Evolutionary conservation across 1,140 invertebrate species (phyloP), one percentile per base, ranked within the genome.

Genomic region (Drosophila ambigua): DNA sequence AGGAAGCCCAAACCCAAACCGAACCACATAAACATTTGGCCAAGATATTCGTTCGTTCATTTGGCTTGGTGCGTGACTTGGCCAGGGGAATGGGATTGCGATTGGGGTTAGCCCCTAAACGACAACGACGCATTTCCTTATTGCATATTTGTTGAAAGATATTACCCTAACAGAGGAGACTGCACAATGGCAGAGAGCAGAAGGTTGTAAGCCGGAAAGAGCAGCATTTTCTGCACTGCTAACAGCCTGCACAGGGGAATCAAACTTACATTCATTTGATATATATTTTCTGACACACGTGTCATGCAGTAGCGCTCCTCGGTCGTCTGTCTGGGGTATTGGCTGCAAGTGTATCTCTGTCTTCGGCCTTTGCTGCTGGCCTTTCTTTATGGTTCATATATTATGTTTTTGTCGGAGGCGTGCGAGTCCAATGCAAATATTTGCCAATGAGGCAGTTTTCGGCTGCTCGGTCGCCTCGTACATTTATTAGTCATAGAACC

Each of bases 341-440:
- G 23, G 23, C 45, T 8, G 20, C 8, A n/a, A 51, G 16, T 61
- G 35, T 61, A 16, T 52, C 9, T 20, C 13, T 5, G 9, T 57
- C 58, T 28, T 49, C 46, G 65, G 5, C 31, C 11, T 43, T 59
- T 48, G 58, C 43, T 65, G 48, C 57, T 39, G 13, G 11, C 31
- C 55, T 43, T 45, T 51, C 20, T 72, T 67, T 35, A 39, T 61
- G 39, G 49, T 49, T 39, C 26, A 41, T 24, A 43, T 64, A 16
- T 53, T 61, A 4, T 48, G 58, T 46, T 48, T 39, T 65, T 50
- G 69, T 60, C 31, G 20, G 44, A 28, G 57, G 64, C 78, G 59
- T 82, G 74, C 57, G 73, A 67, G 61, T 76, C 66, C 72, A 68
- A 68, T 68, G 77, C 77, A 85, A 85, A 85, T 85, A 83, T 83